phyloP scores from a whole-genome alignment of 2,797 vertebrate species.

The Kryptolebias ocellatus region DNA sequence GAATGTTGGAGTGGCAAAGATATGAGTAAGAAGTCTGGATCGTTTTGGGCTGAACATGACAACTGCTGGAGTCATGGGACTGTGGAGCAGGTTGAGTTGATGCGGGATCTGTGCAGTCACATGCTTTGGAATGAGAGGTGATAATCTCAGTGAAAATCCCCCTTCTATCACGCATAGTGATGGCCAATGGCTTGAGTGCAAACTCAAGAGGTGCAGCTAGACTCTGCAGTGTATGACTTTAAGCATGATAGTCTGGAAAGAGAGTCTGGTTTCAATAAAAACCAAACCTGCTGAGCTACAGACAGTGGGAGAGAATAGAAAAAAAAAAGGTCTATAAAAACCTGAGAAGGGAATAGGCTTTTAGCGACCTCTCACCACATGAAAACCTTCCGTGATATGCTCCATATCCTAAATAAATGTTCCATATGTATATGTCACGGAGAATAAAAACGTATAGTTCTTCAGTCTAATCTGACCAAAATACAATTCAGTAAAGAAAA shows the following conservation, averaged over 20 bases:
- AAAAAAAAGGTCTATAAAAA: conserved; percentile 56
- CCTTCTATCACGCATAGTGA: conserved; percentile 65
- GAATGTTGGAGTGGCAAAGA: conserved; percentile 68
- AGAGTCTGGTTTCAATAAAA: conserved; percentile 79
- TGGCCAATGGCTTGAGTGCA: conserved; percentile 54
- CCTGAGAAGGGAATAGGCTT: conserved; percentile 46
- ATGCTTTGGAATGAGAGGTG: conserved; percentile 85
- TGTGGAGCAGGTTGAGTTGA: conserved; percentile 66
- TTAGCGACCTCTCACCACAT: conserved; percentile 59
- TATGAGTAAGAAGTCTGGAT: conserved; percentile 64
- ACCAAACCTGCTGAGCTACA: conserved; percentile 74
- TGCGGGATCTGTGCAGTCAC: conserved; percentile 66
- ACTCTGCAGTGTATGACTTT: conserved; percentile 66
- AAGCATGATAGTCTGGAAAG: conserved; percentile 58
- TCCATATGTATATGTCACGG: conserved; percentile 30
- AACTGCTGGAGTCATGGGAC: conserved; percentile 58
- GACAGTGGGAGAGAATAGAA: conserved; percentile 52
- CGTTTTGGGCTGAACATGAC: conserved; percentile 64
- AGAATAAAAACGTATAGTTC: conserved; percentile 13
- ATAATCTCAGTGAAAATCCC: conserved; percentile 79
- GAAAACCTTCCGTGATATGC: conserved; percentile 46
- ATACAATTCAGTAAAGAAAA: conserved; percentile 5
- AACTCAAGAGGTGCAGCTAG: conserved; percentile 71
- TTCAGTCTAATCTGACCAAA: conserved; percentile 22
- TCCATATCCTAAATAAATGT: conserved; percentile 28